phyloP scores from a whole-genome alignment of 2,888 invertebrate species.

The Pollenia amentaria region DNA sequence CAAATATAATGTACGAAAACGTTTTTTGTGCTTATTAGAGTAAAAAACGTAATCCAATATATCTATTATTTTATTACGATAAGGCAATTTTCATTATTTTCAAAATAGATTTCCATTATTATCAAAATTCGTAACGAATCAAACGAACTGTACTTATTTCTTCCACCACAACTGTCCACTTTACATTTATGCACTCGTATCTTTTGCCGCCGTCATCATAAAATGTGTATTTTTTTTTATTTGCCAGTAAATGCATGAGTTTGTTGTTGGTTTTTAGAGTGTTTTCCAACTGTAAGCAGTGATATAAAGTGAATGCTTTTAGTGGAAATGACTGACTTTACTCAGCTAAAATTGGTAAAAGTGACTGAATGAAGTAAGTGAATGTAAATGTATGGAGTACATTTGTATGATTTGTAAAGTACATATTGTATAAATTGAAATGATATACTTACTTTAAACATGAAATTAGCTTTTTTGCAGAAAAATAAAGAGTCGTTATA shows the following conservation, averaged over 20 bases:
- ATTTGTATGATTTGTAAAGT: conserved; percentile 61
- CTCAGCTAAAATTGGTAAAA: conserved; percentile 47
- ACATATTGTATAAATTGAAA: conserved; percentile 33
- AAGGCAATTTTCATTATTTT: no score
- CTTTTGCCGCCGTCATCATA: conserved; percentile 45
- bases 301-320: conserved; percentile 52
- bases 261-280: conserved; percentile 8
- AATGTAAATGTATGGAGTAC: conserved; percentile 27
- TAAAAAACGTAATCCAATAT: no score
- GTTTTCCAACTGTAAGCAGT: conserved; percentile 7
- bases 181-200: conserved; percentile 26
- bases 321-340: conserved; percentile 54
- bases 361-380: conserved; percentile 27
- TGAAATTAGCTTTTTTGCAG: conserved; percentile 65
- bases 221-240: neutral
- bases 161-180: conserved; percentile 3
- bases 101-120: no score
- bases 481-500: conserved; percentile 35
- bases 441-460: conserved; percentile 69
- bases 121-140: neutral
- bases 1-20: no score
- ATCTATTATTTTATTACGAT: no score
- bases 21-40: no score
- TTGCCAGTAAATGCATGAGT: conserved; percentile 12
- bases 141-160: neutral